Percentiles rank a stretch among this genome's conserved stretches.
These are phyloP conservation scores for Zaprionus nigranus DNA, from an alignment of 1,140 invertebrate genomes.

Conservation along the genomic window DNA sequence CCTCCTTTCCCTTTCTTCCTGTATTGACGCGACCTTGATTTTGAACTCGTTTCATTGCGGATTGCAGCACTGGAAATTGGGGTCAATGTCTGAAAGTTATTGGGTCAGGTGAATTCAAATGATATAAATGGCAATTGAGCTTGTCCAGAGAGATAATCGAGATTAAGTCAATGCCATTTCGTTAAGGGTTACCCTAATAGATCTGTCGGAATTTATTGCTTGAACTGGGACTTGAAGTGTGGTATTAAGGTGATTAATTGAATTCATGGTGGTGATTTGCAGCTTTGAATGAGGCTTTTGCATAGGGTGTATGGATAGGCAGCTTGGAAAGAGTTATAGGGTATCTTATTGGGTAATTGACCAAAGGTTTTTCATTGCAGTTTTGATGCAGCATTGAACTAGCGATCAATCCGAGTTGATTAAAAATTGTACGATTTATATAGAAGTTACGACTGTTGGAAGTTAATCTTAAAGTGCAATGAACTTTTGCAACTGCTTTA, in stretches of 20 bases:
- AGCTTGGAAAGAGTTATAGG: no score
- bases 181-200: constrained; percentile 7
- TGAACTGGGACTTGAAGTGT: not conserved
- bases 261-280: not conserved
- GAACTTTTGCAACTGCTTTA: not conserved
- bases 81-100: constrained; percentile 57
- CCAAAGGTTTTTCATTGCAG: no score
- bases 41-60: constrained; percentile 74
- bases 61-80: constrained; percentile 63
- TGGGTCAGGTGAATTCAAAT: constrained; percentile 28
- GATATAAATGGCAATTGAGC: constrained; percentile 19
- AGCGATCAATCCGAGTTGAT: no score
- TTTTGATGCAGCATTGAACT: not conserved
- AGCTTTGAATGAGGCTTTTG: no score
- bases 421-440: no score
- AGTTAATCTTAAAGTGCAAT: not conserved
- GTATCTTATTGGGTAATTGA: not conserved
- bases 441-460: not conserved
- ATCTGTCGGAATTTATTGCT: not conserved
- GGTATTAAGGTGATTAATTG: not conserved
- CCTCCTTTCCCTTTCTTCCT: not conserved
- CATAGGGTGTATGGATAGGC: no score
- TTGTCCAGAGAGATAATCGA: not conserved
- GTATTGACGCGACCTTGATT: constrained; percentile 63
- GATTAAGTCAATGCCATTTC: constrained; percentile 1